Conservation (phyloP, 2,888 invertebrate species). For the Ametastegia equiseti region DNA sequence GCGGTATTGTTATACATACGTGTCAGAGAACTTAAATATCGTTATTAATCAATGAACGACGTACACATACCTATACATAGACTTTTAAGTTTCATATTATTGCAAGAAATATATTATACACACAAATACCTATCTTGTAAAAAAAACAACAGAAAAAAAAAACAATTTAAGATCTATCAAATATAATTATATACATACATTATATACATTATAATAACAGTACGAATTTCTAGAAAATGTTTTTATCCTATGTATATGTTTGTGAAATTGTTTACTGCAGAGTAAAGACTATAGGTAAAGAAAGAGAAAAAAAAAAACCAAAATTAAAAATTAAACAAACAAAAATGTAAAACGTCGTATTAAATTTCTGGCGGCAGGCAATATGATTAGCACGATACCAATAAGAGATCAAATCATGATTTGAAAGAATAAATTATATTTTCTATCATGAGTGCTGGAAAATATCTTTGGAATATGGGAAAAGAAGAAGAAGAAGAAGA, state of each 20-base stretch:
- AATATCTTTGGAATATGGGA: not conserved
- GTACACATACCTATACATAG: not conserved
- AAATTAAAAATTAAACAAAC: not conserved
- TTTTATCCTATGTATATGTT: not conserved
- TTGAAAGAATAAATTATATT: too few relatives aligned
- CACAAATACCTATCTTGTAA: not conserved
- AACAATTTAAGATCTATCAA: too few relatives aligned
- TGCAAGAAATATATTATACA: not conserved
- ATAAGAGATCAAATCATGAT: not conserved
- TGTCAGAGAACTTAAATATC: not conserved
- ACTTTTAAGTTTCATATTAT: not conserved
- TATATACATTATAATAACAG: not conserved
- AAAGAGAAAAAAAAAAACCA: not conserved
- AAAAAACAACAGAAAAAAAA: too few relatives aligned
- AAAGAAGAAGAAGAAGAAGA: not conserved
- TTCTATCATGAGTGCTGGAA: not conserved
- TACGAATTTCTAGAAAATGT: not conserved
- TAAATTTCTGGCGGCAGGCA: too few relatives aligned
- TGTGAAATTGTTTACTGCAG: slow-evolving; percentile 11
- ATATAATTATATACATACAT: not conserved
- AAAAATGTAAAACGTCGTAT: too few relatives aligned
- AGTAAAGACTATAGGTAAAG: slow-evolving; percentile 26
- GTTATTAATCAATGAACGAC: not conserved
- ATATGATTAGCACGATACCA: not conserved
- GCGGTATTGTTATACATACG: not conserved